A percentile compares a stretch with the other conserved stretches of the same genome.
Conservation (phyloP, 2,888 invertebrate species). For the Podotricha telesiphe region DNA sequence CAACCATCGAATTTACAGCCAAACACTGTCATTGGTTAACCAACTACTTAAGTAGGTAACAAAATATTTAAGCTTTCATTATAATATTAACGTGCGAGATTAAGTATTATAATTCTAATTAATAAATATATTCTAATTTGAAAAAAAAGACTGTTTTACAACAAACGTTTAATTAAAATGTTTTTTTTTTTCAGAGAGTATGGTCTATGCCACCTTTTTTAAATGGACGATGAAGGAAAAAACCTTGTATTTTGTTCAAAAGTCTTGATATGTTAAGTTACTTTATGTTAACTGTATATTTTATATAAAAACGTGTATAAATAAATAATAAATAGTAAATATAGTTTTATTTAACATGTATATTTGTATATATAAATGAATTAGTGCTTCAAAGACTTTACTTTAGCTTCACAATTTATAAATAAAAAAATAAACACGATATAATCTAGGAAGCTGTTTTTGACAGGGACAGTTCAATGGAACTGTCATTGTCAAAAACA, state of each 20-base stretch:
- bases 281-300: background rate
- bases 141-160: too few relatives aligned
- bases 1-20: too few relatives aligned
- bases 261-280: background rate
- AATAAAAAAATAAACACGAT: background rate
- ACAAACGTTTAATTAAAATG: background rate
- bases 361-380: background rate
- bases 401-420: background rate
- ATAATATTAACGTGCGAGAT: too few relatives aligned
- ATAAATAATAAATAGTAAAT: background rate
- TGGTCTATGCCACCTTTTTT: slow-evolving; percentile 31
- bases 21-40: too few relatives aligned
- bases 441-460: background rate
- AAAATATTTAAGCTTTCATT: too few relatives aligned
- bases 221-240: slow-evolving; percentile 20
- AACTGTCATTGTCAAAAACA: too few relatives aligned
- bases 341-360: background rate
- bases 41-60: too few relatives aligned
- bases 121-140: too few relatives aligned
- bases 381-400: background rate
- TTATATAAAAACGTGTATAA: background rate
- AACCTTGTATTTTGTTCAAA: too few relatives aligned
- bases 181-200: slow-evolving; percentile 36
- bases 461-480: background rate
- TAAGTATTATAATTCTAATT: too few relatives aligned